Base-by-base conservation (phyloP, 2,888 invertebrate species). In the Andricus curvator region DNA sequence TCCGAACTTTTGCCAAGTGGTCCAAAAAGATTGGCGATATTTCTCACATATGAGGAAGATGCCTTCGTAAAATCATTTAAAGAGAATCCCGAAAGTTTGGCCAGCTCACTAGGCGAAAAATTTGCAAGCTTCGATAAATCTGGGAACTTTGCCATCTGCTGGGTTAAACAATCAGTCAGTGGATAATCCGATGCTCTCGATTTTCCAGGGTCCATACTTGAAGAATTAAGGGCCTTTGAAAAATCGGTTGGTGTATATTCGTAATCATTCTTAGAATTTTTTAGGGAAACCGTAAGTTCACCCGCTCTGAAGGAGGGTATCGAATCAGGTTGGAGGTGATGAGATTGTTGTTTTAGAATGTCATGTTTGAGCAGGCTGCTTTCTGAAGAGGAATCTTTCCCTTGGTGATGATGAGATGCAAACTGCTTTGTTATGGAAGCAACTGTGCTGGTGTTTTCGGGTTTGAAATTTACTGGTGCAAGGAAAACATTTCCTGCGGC, bases 401-500 rank as follows among this genome's bases (percentile, higher is more conserved):
- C 65, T 66, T 64, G 90, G 88, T 44, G 89, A 88, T 82, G 89
- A 78, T 90, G 89, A 66, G 88, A 84, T 1, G 87, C 88, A 76
- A 90, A 92, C 22, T 91, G 86, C 80, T 92, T 93, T n/a, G 90
- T 87, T 13, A 91, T 85, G 0, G 92, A 89, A 0, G 90, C 88
- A 4, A 92, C 88, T 22, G 91, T 90, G 5, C 89, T 85, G 37
- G 83, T 82, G 64, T 89, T 90, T 44, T 91, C 92, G 0, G 92
- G 87, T 76, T 92, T 92, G 64, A 91, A 91, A 68, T 89, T 91
- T 4, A 92, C 89, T 1, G 96, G 96, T 11, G 96, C 95, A 87
- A 97, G 94, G 85, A 97, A 97, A 94, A 97, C 96, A 89, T 96
- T 97, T 88, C 96, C 96, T 1, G 96, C 95, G 84, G 96, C 93